phyloP scores from a whole-genome alignment of 2,113 vertebrate species.

The Heterotilapia buettikoferi region DNA sequence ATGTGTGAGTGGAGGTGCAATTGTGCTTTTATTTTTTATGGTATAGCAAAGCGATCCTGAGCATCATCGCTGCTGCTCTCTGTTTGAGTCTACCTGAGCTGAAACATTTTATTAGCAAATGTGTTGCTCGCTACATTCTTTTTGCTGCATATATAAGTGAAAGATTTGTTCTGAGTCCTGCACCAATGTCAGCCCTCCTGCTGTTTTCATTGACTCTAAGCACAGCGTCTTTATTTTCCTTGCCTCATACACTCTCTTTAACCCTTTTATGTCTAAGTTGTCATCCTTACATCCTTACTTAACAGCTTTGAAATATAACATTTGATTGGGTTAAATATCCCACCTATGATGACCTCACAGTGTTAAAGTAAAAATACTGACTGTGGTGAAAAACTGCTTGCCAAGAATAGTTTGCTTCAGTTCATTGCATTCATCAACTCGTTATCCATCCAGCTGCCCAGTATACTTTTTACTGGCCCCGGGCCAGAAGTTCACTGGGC shows the following conservation, averaged over 20 bases:
- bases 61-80: background rate
- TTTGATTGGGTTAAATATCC: background rate
- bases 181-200: background rate
- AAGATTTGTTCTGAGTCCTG: background rate
- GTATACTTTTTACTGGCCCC: background rate
- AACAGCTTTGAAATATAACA: background rate
- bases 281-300: background rate
- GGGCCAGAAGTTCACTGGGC: background rate
- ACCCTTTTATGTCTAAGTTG: background rate
- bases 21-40: background rate
- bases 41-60: background rate
- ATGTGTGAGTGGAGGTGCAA: background rate
- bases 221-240: background rate
- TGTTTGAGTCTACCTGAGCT: background rate
- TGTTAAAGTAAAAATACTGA: background rate
- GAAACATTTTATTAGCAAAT: background rate
- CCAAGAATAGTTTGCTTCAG: background rate
- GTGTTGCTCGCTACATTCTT: background rate
- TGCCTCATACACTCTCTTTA: background rate
- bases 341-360: background rate
- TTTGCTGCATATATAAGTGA: background rate
- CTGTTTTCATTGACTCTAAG: background rate
- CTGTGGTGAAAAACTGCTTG: rapidly evolving
- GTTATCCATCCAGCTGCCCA: background rate
- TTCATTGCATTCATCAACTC: background rate